A percentile compares a stretch with the other conserved stretches of the same genome.
phyloP scores from a whole-genome alignment of 2,888 invertebrate genomes.

The Plagiodera versicolora region DNA sequence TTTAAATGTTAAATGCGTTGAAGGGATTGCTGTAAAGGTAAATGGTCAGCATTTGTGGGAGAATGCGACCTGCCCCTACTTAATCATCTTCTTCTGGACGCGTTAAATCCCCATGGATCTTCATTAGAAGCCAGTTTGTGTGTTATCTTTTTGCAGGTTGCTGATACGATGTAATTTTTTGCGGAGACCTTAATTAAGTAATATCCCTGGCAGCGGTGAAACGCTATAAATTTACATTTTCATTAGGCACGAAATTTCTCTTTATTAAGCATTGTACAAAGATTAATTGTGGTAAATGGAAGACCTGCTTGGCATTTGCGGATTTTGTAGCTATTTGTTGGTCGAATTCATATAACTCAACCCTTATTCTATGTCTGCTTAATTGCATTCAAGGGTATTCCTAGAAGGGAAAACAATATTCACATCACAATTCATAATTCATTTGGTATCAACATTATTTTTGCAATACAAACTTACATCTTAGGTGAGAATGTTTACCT shows the following conservation, averaged over 20 bases:
- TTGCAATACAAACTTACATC: no score
- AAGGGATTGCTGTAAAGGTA: conserved; percentile 28
- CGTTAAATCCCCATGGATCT: conserved; percentile 38
- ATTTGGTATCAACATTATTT: no score
- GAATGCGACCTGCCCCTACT: conserved; percentile 22
- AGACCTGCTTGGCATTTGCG: conserved; percentile 23
- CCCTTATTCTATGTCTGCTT: no score
- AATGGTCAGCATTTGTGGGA: conserved; percentile 24
- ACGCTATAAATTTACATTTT: conserved; percentile 30
- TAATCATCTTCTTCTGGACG: conserved; percentile 34
- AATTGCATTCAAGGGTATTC: no score
- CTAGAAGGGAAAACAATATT: no score
- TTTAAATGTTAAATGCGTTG: conserved; percentile 12
- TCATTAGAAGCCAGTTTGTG: conserved; percentile 36
- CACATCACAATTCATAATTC: no score
- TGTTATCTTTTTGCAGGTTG: conserved; percentile 29
- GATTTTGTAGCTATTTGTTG: conserved; percentile 26
- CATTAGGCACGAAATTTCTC: conserved; percentile 29
- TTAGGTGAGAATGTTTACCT: no score
- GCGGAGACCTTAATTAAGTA: conserved; percentile 26
- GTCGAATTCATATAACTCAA: conserved; percentile 20
- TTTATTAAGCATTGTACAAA: conserved; percentile 28
- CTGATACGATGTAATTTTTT: conserved; percentile 28
- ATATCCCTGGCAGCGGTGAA: conserved; percentile 27
- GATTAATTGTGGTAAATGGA: conserved; percentile 28